Base-by-base conservation (phyloP, 2,888 invertebrate species). In the Athalia circularis region DNA sequence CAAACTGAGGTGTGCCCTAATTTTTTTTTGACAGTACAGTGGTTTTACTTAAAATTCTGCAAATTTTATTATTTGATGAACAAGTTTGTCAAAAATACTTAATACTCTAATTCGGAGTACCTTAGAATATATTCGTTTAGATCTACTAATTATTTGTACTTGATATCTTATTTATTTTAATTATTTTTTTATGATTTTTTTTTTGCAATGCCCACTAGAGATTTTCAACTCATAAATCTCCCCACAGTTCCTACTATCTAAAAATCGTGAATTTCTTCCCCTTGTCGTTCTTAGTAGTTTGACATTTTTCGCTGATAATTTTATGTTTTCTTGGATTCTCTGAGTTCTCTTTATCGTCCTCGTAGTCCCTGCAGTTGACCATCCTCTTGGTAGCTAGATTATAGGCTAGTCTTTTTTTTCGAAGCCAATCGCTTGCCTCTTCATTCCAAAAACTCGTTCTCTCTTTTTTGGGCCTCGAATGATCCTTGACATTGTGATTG, bases 381-480 rank as follows among this genome's bases (percentile, higher is more conserved):
- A 80, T 78, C 80, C 82, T 84, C 78, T 83, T 86, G 11, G 84
- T 86, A 0, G 85, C 81, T 77, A 85, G 81, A 75, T 88, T 89
- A 43, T 87, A 88, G 64, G 86, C 87, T 72, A 86, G 84, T 48
- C 87, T 81, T 80, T 89, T 90, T 52, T 86, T 88, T 47, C 85
- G 84, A 4, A 88, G 79, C 89, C 88, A 88, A 13, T 87, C 86
- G 64, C 88, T 86, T 0, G 84, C 83, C 68, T 88, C 87, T 59
- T 86, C 88, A 79, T 84, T 88, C 88, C 89, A 90, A 3, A 89
- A 89, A 50, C 80, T 80, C 0, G 88, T 88, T 50, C 89, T 83
- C 1, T 85, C 84, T 48, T 86, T 88, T 5, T 45, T 80, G 11
- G 57, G 9, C 57, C 65, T 15, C n/a, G 1, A 4, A 11, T 47